Base-by-base conservation (phyloP, 2,888 invertebrate species). In the Aleiodes alternator region DNA sequence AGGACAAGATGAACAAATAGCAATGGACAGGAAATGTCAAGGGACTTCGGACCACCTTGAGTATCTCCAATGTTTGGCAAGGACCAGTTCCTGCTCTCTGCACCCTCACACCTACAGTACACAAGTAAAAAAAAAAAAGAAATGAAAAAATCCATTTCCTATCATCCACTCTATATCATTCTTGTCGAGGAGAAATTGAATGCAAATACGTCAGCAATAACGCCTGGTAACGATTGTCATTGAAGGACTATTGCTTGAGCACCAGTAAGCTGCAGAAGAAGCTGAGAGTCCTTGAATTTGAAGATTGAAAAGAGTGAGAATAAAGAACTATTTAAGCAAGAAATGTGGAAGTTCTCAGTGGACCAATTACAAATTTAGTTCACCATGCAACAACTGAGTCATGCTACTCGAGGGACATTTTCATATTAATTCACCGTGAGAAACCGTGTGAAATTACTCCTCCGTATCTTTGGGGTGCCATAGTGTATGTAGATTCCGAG, bases 401-500 rank as follows among this genome's bases (percentile, higher is more conserved):
- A 61, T 61, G 4, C 34, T 0, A n/a, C 38, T 38, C 48, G 4
- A 16, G 64, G 16, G 64, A 64, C 16, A 43, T 16, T 64, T 64
- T 43, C 48, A 16, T 16, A 23, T 64, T 43, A 64, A 64, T 64
- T 43, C 48, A 64, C 43, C 48, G n/a, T n/a, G n/a, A 31, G 34
- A 14, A 14, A 61, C 48, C 64, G 43, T 64, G 64, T 64, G 64
- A 64, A 64, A 48, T 48, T 14, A 64, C 43, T 56, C 9, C 29
- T 48, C 43, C 6, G 48, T 48, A 61, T 43, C 64, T 43, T 48
- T 43, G 64, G 64, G 68, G 29, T 68, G 31, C 11, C 51, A 56
- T 16, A 43, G 43, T 59, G 23, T 51, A 75, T 75, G 70, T 48
- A 71, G 64, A 75, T 75, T 57, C 64, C 71, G 71, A 71, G 57